Evolutionary conservation across 2,888 invertebrate species (phyloP).

Genomic region (Cetonia aurata): DNA sequence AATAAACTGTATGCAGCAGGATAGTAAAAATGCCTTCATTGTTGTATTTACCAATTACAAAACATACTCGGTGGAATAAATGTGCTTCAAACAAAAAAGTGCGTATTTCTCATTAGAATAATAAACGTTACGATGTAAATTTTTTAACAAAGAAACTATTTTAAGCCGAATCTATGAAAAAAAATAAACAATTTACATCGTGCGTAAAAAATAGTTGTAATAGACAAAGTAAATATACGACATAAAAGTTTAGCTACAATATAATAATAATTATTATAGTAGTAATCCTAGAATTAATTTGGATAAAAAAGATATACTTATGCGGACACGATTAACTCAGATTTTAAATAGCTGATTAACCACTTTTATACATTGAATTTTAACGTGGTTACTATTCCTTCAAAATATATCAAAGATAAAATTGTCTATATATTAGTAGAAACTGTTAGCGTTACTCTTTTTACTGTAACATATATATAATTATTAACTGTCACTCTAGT

Average conservation of each 20-base stretch:
- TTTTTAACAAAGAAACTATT: too few relatives aligned
- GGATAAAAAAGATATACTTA: not conserved
- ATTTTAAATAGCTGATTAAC: slow-evolving; percentile 11
- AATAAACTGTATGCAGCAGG: slow-evolving; percentile 14
- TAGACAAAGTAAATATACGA: too few relatives aligned
- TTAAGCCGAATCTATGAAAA: too few relatives aligned
- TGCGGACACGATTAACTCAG: not conserved
- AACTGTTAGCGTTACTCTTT: slow-evolving; percentile 39
- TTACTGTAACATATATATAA: slow-evolving; percentile 42
- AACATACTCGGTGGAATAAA: slow-evolving; percentile 5
- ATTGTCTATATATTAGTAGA: slow-evolving; percentile 7
- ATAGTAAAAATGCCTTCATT: slow-evolving; percentile 17
- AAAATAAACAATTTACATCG: too few relatives aligned
- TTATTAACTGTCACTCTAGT: slow-evolving; percentile 42
- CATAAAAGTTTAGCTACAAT: too few relatives aligned
- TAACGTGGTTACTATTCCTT: slow-evolving; percentile 10
- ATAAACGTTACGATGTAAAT: not conserved
- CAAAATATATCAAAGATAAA: not conserved
- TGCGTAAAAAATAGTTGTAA: too few relatives aligned
- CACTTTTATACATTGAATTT: slow-evolving; percentile 20
- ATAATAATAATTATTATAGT: not conserved
- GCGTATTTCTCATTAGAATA: slow-evolving; percentile 22
- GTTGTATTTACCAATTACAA: slow-evolving; percentile 12
- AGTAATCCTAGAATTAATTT: not conserved
- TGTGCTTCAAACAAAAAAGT: slow-evolving; percentile 17